Conservation (phyloP, 1,140 invertebrate species). For the Chrysoperla carnea region DNA sequence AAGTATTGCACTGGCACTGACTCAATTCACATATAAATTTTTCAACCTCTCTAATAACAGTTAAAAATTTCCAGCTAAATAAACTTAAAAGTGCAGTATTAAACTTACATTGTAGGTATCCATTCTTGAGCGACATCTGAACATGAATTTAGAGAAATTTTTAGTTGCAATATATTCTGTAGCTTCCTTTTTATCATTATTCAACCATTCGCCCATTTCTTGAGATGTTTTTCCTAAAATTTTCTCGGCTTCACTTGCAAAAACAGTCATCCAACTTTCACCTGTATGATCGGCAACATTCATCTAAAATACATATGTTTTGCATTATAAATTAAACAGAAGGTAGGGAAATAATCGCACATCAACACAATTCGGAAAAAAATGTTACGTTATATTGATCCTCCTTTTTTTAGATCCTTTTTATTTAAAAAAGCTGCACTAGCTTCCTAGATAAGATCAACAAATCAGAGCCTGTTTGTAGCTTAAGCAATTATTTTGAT, state of each 20-base stretch:
- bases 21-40: no score
- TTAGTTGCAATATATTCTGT: conserved; percentile 47
- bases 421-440: no score
- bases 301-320: conserved; percentile 28
- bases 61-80: no score
- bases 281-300: conserved; percentile 66
- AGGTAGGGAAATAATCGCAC: conserved; percentile 5
- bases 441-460: no score
- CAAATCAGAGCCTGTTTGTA: no score
- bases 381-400: conserved; percentile 2
- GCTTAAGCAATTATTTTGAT: no score
- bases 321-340: conserved; percentile 8
- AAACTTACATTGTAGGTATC: conserved; percentile 77
- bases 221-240: conserved; percentile 60
- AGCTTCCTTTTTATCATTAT: conserved; percentile 38
- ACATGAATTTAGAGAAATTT: conserved; percentile 61
- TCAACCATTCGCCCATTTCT: conserved; percentile 52
- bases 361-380: conserved; percentile 1
- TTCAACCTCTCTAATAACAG: no score
- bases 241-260: conserved; percentile 71
- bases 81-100: no score
- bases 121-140: conserved; percentile 69
- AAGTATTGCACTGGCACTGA: no score
- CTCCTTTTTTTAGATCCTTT: background rate
- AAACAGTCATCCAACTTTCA: conserved; percentile 75